These are phyloP conservation scores for Microtus oregoni DNA, from an alignment of 2,113 vertebrate genomes.

Conservation along the genomic window DNA sequence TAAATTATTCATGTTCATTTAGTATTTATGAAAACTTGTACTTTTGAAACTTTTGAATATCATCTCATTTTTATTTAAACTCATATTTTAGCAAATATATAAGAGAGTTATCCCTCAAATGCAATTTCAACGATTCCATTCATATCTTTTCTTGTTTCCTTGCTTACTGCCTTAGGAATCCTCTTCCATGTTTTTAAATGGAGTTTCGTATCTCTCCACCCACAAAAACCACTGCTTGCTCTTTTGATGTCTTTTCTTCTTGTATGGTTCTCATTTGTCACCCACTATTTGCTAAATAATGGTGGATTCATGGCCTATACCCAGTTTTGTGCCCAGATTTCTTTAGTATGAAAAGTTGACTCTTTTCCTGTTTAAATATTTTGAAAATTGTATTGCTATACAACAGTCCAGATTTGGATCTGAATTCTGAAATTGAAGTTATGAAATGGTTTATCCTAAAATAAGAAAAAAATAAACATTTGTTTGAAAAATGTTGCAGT, in stretches of 20 bases:
- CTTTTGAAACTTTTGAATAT: neutral
- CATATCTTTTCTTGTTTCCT: neutral
- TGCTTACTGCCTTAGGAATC: neutral
- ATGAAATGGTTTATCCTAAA: neutral
- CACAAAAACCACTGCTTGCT: neutral
- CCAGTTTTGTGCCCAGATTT: neutral
- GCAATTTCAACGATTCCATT: neutral
- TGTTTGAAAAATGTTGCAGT: neutral
- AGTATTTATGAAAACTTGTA: neutral
- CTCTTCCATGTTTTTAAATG: neutral
- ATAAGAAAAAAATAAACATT: neutral
- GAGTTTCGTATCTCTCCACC: neutral
- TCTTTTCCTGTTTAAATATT: constrained; percentile 1
- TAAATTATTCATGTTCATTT: neutral
- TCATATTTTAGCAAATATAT: neutral
- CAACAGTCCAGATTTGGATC: neutral
- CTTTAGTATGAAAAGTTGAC: neutral
- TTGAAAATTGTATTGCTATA: neutral
- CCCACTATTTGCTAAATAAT: neutral
- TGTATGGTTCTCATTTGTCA: neutral
- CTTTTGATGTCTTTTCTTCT: neutral
- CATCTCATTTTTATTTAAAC: neutral
- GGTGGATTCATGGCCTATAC: neutral
- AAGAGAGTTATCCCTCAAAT: neutral
- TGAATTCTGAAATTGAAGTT: constrained; percentile 12